A percentile compares a stretch with the other conserved stretches of the same genome.
Evolutionary conservation across 2,888 invertebrate species (phyloP).

Genomic region (Leptothorax acervorum): DNA sequence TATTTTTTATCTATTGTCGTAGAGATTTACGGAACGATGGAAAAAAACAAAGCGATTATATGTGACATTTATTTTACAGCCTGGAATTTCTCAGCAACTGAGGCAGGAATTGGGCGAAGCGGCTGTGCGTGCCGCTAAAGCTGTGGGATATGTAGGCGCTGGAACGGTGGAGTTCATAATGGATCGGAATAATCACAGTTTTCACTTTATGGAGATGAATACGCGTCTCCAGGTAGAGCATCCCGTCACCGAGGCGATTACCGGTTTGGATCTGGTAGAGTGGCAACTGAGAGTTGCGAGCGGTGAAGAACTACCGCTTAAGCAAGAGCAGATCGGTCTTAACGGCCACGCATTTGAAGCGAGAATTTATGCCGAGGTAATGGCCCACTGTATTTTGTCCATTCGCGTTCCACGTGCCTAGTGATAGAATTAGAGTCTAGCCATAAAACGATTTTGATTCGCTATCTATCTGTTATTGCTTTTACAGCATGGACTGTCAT

Average conservation of each 20-base stretch:
- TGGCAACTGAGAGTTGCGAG: constrained; percentile 98
- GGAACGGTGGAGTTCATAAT: constrained; percentile 99
- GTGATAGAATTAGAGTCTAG: too few species aligned
- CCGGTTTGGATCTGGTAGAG: constrained; percentile 97
- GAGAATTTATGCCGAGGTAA: constrained; percentile 96
- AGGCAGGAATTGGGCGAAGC: constrained; percentile 93
- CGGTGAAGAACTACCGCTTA: constrained; percentile 93
- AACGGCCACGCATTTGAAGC: constrained; percentile 98
- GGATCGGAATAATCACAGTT: constrained; percentile 93
- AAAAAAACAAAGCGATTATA: constrained; percentile 34
- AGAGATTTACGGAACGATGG: constrained; percentile 1
- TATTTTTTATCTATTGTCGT: constrained; percentile 52
- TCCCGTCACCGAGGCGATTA: constrained; percentile 99
- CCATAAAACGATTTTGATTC: too few species aligned
- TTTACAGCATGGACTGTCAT: too few species aligned
- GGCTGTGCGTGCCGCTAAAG: constrained; percentile 97
- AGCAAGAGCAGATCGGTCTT: constrained; percentile 92
- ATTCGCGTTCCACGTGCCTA: not conserved
- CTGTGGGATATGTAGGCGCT: constrained; percentile 98
- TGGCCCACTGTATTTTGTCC: not conserved
- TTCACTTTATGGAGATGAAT: constrained; percentile 99
- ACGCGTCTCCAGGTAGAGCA: constrained; percentile 98
- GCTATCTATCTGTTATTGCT: too few species aligned
- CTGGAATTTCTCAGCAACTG: constrained; percentile 92
- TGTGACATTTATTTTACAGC: constrained; percentile 86